Percentiles rank a stretch among this genome's conserved stretches.
phyloP scores from a whole-genome alignment of 2,113 vertebrate species.

The Lepisosteus oculatus region DNA sequence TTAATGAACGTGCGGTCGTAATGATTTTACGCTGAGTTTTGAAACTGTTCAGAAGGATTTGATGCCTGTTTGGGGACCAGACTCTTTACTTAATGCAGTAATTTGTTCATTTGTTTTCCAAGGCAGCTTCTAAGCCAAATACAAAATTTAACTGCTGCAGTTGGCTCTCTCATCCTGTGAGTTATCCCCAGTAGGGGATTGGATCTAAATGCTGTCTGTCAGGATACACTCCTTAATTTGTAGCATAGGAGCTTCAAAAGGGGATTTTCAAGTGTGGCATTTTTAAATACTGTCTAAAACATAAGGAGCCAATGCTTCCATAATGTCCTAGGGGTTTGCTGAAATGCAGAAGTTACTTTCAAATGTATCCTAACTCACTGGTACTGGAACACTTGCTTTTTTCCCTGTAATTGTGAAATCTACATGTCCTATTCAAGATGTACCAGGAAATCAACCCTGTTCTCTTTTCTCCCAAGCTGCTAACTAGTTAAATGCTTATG shows the following conservation, averaged over 20 bases:
- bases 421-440: not conserved
- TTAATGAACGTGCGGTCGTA: too few relatives aligned
- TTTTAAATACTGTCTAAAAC: slow-evolving; percentile 12
- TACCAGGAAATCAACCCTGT: slow-evolving; percentile 5
- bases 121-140: not conserved
- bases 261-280: slow-evolving; percentile 7
- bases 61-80: not conserved
- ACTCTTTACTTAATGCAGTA: not conserved
- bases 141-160: slow-evolving; percentile 2
- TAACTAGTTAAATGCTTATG: slow-evolving; percentile 2
- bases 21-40: too few relatives aligned
- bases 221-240: slow-evolving; percentile 4
- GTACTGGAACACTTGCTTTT: not conserved
- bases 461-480: not conserved
- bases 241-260: not conserved
- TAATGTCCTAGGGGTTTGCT: slow-evolving; percentile 12
- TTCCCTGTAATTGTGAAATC: not conserved
- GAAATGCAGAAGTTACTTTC: slow-evolving; percentile 20
- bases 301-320: slow-evolving; percentile 2
- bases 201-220: not conserved
- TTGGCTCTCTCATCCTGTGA: not conserved
- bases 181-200: not conserved
- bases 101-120: slow-evolving; percentile 9
- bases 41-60: too few relatives aligned
- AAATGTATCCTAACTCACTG: not conserved